Conservation (phyloP, 2,797 vertebrate species). For the Pachyuromys duprasi region DNA sequence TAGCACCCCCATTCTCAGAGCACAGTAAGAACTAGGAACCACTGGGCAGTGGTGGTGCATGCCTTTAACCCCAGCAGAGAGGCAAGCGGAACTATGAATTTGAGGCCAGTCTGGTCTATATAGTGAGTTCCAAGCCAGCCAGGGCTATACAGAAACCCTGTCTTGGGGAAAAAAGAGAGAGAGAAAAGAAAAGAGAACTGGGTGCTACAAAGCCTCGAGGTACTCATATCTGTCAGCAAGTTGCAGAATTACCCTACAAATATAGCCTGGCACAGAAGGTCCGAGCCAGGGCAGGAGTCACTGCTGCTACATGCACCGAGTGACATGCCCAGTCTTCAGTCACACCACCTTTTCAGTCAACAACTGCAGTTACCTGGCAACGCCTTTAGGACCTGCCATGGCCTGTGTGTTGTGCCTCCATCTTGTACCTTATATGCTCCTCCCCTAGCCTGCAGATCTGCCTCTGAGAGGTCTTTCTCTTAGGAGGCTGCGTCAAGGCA, state of each 20-base stretch:
- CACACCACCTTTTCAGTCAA: no score
- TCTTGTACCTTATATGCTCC: neutral
- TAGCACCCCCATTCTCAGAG: accelerated
- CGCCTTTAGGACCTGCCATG: neutral
- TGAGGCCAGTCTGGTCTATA: neutral
- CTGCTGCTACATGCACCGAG: neutral
- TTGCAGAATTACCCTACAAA: neutral
- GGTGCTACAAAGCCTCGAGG: neutral
- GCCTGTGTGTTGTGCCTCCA: neutral
- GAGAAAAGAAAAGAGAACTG: neutral
- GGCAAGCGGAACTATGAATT: neutral
- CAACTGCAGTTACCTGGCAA: neutral
- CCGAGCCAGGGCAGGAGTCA: neutral
- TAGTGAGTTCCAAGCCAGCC: neutral
- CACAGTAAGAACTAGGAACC: neutral
- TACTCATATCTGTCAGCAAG: neutral
- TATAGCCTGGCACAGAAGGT: neutral
- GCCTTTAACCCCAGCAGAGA: neutral
- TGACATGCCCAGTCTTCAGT: neutral
- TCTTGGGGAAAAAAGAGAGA: neutral
- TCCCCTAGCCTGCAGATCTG: accelerated
- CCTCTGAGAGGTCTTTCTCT: neutral
- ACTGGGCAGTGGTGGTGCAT: neutral
- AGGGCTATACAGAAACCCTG: neutral
- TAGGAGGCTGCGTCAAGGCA: neutral